A percentile compares a stretch with the other conserved stretches of the same genome.
Conservation (phyloP, 2,797 vertebrate genomes). For the Darevskia nairensis region DNA sequence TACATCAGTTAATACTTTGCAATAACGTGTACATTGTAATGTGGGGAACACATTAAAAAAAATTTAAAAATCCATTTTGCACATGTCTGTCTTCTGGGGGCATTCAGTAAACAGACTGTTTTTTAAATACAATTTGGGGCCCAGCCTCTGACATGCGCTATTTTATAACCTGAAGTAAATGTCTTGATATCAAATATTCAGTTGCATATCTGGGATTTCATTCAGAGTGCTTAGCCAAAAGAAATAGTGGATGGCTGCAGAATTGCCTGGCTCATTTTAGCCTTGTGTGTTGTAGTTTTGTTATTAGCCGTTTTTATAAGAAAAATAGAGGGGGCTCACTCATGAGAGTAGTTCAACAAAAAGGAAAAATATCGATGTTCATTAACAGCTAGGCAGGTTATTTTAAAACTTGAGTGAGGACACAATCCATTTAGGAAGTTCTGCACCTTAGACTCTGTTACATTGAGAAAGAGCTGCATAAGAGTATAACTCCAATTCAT, state of each 20-base stretch:
- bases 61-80: slow-evolving; percentile 24
- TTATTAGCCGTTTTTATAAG: slow-evolving; percentile 69
- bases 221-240: slow-evolving; percentile 63
- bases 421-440: neutral
- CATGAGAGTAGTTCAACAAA: slow-evolving; percentile 53
- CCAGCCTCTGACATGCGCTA: slow-evolving; percentile 33
- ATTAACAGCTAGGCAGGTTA: slow-evolving; percentile 34
- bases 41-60: slow-evolving; percentile 47
- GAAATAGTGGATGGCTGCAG: slow-evolving; percentile 28
- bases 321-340: slow-evolving; percentile 49
- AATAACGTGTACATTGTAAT: slow-evolving; percentile 36
- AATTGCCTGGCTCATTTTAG: slow-evolving; percentile 64
- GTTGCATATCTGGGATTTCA: slow-evolving; percentile 57
- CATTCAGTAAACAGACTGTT: slow-evolving; percentile 46
- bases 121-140: slow-evolving; percentile 37
- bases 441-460: neutral
- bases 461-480: neutral
- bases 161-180: slow-evolving; percentile 57
- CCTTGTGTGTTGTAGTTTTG: slow-evolving; percentile 63
- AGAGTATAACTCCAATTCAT: neutral
- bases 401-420: slow-evolving; percentile 39
- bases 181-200: slow-evolving; percentile 55
- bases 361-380: neutral
- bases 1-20: neutral
- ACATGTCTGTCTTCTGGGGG: slow-evolving; percentile 30